Conservation (phyloP, 2,113 vertebrate species). For the Panthera tigris region DNA sequence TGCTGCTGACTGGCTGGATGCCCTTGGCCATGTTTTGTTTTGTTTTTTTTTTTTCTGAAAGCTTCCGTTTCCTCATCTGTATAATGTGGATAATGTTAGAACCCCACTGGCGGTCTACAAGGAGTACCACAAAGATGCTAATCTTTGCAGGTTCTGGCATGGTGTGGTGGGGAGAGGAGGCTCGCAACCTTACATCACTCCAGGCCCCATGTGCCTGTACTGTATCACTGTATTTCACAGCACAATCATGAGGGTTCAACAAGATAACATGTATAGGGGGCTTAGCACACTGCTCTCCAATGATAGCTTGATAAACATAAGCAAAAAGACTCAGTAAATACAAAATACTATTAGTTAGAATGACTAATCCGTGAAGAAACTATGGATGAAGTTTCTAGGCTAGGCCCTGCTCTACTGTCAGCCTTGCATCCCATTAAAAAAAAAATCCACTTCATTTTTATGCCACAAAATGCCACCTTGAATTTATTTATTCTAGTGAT, state of each 20-base stretch:
- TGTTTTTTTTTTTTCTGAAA: not conserved
- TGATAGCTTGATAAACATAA: not conserved
- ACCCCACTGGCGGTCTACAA: not conserved
- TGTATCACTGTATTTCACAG: not conserved
- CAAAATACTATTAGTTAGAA: not conserved
- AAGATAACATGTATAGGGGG: not conserved
- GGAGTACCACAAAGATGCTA: not conserved
- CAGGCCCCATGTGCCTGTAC: not conserved
- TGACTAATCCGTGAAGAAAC: not conserved
- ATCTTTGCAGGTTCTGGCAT: not conserved
- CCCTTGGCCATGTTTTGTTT: not conserved
- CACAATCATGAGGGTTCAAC: not conserved
- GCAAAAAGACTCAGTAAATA: not conserved
- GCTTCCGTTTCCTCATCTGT: not conserved
- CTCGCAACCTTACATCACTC: not conserved
- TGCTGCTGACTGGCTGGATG: not conserved
- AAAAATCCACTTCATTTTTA: not conserved
- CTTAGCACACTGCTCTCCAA: not conserved
- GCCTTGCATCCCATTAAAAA: not conserved
- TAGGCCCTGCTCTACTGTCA: not conserved
- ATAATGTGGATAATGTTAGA: not conserved
- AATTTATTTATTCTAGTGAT: conserved; percentile 19
- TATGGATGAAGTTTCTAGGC: not conserved
- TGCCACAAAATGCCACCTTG: not conserved
- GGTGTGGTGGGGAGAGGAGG: not conserved